These are phyloP conservation scores for Hirudo medicinalis DNA, from an alignment of 1,140 invertebrate genomes.

Conservation along the genomic window DNA sequence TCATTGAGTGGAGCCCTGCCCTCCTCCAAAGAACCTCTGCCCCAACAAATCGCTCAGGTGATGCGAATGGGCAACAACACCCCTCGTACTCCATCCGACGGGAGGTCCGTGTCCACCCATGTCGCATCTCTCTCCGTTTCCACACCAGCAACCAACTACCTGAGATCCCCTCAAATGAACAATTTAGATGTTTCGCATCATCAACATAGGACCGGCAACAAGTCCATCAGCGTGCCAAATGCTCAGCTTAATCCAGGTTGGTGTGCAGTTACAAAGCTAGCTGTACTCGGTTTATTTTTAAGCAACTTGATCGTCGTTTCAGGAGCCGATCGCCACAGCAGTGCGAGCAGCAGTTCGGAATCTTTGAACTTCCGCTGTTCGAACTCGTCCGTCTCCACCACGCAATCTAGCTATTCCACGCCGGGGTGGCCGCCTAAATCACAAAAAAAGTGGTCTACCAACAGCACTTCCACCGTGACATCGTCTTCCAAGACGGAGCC, in stretches of 20 bases:
- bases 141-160: background rate
- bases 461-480: too few relatives aligned
- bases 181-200: background rate
- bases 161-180: background rate
- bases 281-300: background rate
- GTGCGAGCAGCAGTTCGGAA: slow-evolving; percentile 37
- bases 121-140: background rate
- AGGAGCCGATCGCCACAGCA: slow-evolving; percentile 24
- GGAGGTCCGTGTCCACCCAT: background rate
- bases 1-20: background rate
- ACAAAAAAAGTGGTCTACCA: background rate
- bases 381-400: slow-evolving; percentile 22
- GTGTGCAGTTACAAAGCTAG: background rate
- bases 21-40: background rate
- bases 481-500: too few relatives aligned
- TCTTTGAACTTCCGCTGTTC: slow-evolving; percentile 34
- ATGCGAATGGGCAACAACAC: background rate
- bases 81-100: background rate
- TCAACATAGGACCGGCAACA: background rate
- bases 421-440: background rate
- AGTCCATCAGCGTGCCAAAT: too few relatives aligned
- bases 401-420: slow-evolving; percentile 20
- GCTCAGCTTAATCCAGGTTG: too few relatives aligned
- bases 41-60: background rate
- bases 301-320: background rate